Evolutionary conservation across 2,888 invertebrate genomes (phyloP).

Genomic region (Flexamia atlantica): DNA sequence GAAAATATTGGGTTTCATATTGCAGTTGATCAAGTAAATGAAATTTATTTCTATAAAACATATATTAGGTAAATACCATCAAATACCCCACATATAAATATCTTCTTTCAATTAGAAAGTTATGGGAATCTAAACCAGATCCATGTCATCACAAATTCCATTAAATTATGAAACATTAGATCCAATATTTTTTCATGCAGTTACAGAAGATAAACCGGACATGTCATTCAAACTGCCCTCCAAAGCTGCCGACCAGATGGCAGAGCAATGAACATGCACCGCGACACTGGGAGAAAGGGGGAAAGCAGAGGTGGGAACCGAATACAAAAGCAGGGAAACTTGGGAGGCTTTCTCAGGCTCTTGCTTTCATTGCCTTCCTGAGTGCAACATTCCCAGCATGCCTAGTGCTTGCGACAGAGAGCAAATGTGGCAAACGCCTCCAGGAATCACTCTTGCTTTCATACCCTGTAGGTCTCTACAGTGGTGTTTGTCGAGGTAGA

Average conservation of each 20-base stretch:
- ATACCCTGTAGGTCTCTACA: not conserved
- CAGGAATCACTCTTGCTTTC: conserved; percentile 31
- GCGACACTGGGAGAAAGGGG: conserved; percentile 22
- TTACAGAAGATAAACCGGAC: too few species aligned
- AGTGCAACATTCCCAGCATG: conserved; percentile 25
- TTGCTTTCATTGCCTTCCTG: conserved; percentile 48
- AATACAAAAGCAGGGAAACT: conserved; percentile 56
- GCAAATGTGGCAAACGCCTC: conserved; percentile 4
- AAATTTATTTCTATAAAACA: too few species aligned
- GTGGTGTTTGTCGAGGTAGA: not conserved
- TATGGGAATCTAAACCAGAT: too few species aligned
- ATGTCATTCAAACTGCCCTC: not conserved
- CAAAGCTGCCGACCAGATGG: conserved; percentile 3
- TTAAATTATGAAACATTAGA: too few species aligned
- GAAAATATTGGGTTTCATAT: too few species aligned
- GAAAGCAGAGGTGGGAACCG: conserved; percentile 48
- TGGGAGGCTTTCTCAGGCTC: conserved; percentile 44
- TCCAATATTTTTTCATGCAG: too few species aligned
- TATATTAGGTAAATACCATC: too few species aligned
- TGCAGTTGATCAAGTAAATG: too few species aligned
- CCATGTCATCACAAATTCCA: too few species aligned
- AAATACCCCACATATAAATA: too few species aligned
- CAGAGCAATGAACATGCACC: conserved; percentile 6
- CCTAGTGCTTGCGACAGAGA: conserved; percentile 11
- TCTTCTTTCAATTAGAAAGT: too few species aligned